A percentile compares a stretch with the other conserved stretches of the same genome.
These are phyloP conservation scores for Drosophila mauritiana DNA, from an alignment of 1,140 invertebrate species.

Conservation along the genomic window DNA sequence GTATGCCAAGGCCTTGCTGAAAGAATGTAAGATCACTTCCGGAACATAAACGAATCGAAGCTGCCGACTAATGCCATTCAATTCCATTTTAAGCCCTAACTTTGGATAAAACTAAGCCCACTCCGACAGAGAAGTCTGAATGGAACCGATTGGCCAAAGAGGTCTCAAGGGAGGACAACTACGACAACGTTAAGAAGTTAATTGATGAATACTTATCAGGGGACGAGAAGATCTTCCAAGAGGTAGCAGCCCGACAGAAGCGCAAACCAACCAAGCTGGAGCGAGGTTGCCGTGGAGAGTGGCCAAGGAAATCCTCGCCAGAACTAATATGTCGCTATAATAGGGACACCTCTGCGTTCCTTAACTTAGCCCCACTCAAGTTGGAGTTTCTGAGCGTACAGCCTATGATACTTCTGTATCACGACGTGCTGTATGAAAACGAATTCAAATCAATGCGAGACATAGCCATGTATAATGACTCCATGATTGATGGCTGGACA, in stretches of 20 bases:
- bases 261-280: conserved; percentile 23
- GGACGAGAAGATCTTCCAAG: conserved; percentile 44
- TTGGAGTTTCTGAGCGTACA: conserved; percentile 28
- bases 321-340: conserved; percentile 34
- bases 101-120: background rate
- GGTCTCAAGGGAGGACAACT: conserved; percentile 13
- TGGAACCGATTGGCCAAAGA: conserved; percentile 15
- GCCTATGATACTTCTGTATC: conserved; percentile 36
- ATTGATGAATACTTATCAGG: conserved; percentile 44
- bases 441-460: conserved; percentile 27
- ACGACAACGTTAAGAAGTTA: conserved; percentile 13
- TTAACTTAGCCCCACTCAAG: conserved; percentile 49
- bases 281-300: conserved; percentile 43
- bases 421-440: conserved; percentile 39
- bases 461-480: conserved; percentile 14
- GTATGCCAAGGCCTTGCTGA: conserved; percentile 33
- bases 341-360: conserved; percentile 12
- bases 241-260: conserved; percentile 15
- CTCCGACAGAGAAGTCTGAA: background rate
- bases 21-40: conserved; percentile 33
- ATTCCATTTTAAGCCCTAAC: conserved; percentile 16
- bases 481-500: conserved; percentile 32
- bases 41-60: background rate
- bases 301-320: conserved; percentile 9
- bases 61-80: background rate